phyloP scores from a whole-genome alignment of 2,113 vertebrate species.

The Geothlypis trichas region DNA sequence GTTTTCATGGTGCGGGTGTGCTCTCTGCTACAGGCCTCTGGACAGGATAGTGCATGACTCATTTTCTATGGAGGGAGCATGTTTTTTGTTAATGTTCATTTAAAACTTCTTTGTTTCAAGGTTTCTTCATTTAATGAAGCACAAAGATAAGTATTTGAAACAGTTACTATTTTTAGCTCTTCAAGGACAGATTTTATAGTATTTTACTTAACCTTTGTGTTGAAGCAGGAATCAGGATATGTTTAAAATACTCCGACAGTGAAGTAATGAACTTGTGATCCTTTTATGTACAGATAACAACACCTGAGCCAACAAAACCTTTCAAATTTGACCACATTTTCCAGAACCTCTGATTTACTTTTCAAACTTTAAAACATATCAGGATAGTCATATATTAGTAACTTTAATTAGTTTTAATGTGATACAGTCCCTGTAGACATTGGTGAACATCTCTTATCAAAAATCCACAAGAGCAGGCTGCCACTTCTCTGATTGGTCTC shows the following conservation, averaged over 20 bases:
- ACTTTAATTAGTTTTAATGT: not conserved
- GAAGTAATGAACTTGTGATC: not conserved
- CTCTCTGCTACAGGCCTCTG: not conserved
- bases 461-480: not conserved
- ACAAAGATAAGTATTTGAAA: not conserved
- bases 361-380: not conserved
- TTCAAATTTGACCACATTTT: not conserved
- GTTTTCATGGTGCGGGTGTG: not conserved
- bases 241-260: not conserved
- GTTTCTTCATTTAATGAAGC: constrained; percentile 5
- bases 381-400: not conserved
- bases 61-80: not conserved
- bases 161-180: not conserved
- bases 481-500: not conserved
- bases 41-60: not conserved
- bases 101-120: not conserved
- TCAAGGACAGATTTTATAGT: not conserved
- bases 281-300: not conserved
- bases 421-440: not conserved
- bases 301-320: constrained; percentile 13
- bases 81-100: not conserved
- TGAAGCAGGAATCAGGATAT: not conserved
- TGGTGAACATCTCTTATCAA: not conserved
- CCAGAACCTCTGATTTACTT: not conserved
- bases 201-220: constrained; percentile 22